Base-by-base conservation (phyloP, 2,888 invertebrate species). In the Sarcophaga rosellei region DNA sequence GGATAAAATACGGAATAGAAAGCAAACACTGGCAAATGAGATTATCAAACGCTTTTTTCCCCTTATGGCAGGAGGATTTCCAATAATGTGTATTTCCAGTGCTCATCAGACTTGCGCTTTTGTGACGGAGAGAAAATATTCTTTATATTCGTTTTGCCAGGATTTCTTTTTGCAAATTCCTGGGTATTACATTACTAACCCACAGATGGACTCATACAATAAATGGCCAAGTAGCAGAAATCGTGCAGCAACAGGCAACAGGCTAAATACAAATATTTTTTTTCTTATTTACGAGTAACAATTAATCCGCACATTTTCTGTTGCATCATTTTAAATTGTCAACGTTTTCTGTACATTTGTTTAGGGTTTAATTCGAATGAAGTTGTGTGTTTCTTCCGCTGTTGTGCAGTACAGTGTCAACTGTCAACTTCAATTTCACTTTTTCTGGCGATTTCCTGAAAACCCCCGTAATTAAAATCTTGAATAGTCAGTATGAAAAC, bases 231-330 rank as follows among this genome's bases (percentile, higher is more conserved):
- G 17, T 35, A 35, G 35, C 35, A 53, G 53, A 15, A 53, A 53
- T 17, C 47, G 25, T 63, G 79, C 79, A 87, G 84, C 87, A 88
- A 87, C 82, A 76, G 77, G 82, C 87, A 82, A 74, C 88, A 85
- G 83, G 81, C 76, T 79, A 85, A 85, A 86, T 85, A 85, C 68
- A 83, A 83, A 84, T 75, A 66, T 66, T 78, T 70, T 75, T 75
- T 79, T n/a, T n/a, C n/a, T n/a, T 21, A 17, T 68, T 15, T 17
- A 44, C 21, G n/a, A 74, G 62, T 61, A 62, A 11, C 25, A 66
- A 25, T 35, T 10, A 35, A 35, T 35, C 1, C 10, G 10, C 8
- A 35, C 35, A 35, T 35, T 10, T 35, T 35, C 35, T 35, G 35
- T 35, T 35, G 35, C 35, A 35, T 35, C 35, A 35, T 35, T 35